Base-by-base conservation (phyloP, 2,888 invertebrate species). In the Eudemis profundana region DNA sequence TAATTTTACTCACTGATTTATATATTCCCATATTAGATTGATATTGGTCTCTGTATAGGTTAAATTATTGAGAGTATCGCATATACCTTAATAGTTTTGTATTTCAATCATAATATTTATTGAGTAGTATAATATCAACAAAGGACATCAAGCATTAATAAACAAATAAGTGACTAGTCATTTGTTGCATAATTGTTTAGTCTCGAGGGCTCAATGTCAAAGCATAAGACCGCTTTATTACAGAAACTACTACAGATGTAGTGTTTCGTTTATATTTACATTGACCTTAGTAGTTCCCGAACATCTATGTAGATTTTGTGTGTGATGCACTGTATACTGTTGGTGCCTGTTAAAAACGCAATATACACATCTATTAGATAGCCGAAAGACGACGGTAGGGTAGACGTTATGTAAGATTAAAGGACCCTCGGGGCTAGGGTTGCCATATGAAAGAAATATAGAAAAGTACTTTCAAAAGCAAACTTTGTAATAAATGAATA, bases 151-250 rank as follows among this genome's bases (percentile, higher is more conserved):
- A 56, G 23, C 27, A 42, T 42, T n/a, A 42, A 44, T 44, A 29
- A 29, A 23, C 42, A 42, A 54, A 54, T 77, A 69, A 80, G 79
- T 60, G 75, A 78, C 70, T 72, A 75, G 78, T 77, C 76, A 74
- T 73, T 74, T 70, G 72, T 75, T 71, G 71, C 67, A 72, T 69
- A 70, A 79, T 78, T 83, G 72, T 79, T 82, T 78, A 76, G 74
- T 78, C 76, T 78, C 75, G 72, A 69, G 71, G 73, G 19, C 36
- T 51, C 50, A 59, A 64, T 50, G 36, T 53, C 44, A 42, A 38
- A 57, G 42, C 72, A 74, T 70, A 69, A 69, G 64, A 69, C 70
- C 57, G 69, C 68, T 71, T 73, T 70, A 72, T 75, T 74, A 70
- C 74, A n/a, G n/a, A n/a, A n/a, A n/a, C n/a, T n/a, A n/a, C n/a